Conservation (phyloP, 2,797 vertebrate species). For the Masticophis lateralis region DNA sequence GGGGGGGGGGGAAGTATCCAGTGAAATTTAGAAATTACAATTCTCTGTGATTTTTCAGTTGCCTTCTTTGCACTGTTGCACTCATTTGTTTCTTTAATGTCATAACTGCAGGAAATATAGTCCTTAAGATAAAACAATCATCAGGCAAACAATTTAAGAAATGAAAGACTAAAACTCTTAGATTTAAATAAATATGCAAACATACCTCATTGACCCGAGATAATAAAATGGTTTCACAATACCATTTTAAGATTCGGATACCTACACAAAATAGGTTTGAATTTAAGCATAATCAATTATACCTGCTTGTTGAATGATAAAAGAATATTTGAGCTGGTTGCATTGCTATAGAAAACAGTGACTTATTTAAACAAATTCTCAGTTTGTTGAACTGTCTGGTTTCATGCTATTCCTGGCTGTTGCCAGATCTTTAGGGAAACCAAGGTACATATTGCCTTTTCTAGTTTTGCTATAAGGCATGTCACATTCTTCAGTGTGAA, state of each 20-base stretch:
- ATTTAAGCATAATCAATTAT: not conserved
- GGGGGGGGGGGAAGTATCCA: conserved; percentile 2
- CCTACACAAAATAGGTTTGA: not conserved
- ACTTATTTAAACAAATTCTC: conserved; percentile 37
- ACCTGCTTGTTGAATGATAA: conserved; percentile 16
- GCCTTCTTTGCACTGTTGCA: not conserved
- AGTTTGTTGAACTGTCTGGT: not conserved
- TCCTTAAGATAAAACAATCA: conserved; percentile 19
- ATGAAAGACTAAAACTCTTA: conserved; percentile 14
- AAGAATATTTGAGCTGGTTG: conserved; percentile 28
- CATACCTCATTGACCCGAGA: not conserved
- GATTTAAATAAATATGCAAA: conserved; percentile 16
- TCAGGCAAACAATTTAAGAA: conserved; percentile 4
- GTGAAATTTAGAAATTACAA: conserved; percentile 23
- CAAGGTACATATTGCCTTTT: conserved; percentile 31
- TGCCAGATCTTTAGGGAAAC: conserved; percentile 36
- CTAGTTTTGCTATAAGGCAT: conserved; percentile 59
- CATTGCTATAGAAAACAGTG: conserved; percentile 44
- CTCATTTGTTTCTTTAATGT: conserved; percentile 29
- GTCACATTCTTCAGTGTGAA: conserved; percentile 61
- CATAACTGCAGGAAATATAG: not conserved
- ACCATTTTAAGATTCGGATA: not conserved
- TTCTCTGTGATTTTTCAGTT: conserved; percentile 15
- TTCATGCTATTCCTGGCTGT: conserved; percentile 31
- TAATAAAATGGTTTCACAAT: not conserved